Percentiles rank a stretch among this genome's conserved stretches.
Conservation (phyloP, 2,888 invertebrate genomes). For the Esperia sulphurella region DNA sequence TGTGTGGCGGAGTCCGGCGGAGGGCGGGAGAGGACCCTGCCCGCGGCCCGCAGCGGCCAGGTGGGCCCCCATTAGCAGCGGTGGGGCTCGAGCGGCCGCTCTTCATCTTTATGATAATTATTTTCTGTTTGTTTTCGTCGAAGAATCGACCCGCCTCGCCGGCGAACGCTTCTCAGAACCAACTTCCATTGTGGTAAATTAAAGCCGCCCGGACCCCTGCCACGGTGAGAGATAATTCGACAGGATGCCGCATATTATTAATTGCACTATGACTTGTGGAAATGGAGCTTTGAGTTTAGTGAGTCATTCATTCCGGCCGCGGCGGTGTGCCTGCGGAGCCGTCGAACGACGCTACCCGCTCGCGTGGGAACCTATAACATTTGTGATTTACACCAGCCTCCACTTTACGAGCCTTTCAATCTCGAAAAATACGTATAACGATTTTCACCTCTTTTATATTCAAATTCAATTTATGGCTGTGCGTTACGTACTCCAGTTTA, state of each 20-base stretch:
- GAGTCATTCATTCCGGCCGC: slow-evolving; percentile 73
- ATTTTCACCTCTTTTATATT: slow-evolving; percentile 35
- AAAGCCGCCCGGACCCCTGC: slow-evolving; percentile 78
- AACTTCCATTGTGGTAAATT: slow-evolving; percentile 78
- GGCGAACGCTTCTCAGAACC: slow-evolving; percentile 74
- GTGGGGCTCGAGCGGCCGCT: slow-evolving; percentile 73
- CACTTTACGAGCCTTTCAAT: slow-evolving; percentile 44
- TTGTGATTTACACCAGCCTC: slow-evolving; percentile 52
- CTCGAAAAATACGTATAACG: slow-evolving; percentile 30
- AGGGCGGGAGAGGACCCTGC: slow-evolving; percentile 32
- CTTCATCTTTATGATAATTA: slow-evolving; percentile 80
- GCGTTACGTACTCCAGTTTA: slow-evolving; percentile 35
- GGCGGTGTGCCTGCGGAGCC: slow-evolving; percentile 25
- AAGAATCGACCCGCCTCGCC: slow-evolving; percentile 75
- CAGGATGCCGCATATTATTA: slow-evolving; percentile 80
- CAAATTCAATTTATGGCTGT: slow-evolving; percentile 35
- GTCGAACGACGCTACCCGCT: neutral
- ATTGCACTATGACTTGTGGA: slow-evolving; percentile 80
- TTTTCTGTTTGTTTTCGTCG: slow-evolving; percentile 79
- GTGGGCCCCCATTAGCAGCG: slow-evolving; percentile 76
- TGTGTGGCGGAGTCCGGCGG: slow-evolving; percentile 32
- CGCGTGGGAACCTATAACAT: slow-evolving; percentile 58
- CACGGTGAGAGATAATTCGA: slow-evolving; percentile 78
- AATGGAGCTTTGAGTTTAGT: slow-evolving; percentile 74
- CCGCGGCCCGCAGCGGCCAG: slow-evolving; percentile 52